These are phyloP conservation scores for Notodonta ziczac DNA, from an alignment of 2,888 invertebrate species.

Conservation along the genomic window DNA sequence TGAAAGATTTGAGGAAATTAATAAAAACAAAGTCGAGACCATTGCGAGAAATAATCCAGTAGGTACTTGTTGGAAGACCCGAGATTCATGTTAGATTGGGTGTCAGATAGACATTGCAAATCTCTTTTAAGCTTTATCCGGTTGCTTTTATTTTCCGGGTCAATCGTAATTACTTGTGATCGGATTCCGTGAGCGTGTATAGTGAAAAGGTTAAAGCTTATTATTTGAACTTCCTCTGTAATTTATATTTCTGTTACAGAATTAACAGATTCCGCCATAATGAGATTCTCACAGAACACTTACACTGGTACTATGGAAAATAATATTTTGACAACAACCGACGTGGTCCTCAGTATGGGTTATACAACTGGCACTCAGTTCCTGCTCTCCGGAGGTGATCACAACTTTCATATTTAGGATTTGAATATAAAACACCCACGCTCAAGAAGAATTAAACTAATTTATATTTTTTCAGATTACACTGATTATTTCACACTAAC, in stretches of 20 bases:
- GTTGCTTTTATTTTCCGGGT: neutral
- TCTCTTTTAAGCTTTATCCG: neutral
- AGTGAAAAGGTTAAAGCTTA: conserved; percentile 1
- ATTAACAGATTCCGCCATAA: conserved; percentile 50
- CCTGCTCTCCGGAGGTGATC: conserved; percentile 52
- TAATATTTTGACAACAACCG: conserved; percentile 42
- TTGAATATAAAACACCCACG: no score
- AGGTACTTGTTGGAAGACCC: no score
- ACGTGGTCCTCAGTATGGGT: conserved; percentile 54
- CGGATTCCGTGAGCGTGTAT: conserved; percentile 1
- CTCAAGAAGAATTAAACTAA: neutral
- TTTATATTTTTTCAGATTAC: conserved; percentile 48
- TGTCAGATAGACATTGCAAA: neutral
- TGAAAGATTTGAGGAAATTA: neutral
- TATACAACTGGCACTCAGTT: conserved; percentile 50
- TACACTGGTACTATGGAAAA: conserved; percentile 54
- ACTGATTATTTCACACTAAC: conserved; percentile 42
- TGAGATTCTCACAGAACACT: conserved; percentile 57
- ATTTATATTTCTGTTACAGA: conserved; percentile 48
- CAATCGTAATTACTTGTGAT: neutral
- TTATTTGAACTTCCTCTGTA: conserved; percentile 5
- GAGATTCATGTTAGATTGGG: neutral
- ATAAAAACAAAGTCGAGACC: neutral
- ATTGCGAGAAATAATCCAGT: no score
- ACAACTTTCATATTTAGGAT: neutral